phyloP scores from a whole-genome alignment of 2,888 invertebrate genomes.

The Volucella inflata region DNA sequence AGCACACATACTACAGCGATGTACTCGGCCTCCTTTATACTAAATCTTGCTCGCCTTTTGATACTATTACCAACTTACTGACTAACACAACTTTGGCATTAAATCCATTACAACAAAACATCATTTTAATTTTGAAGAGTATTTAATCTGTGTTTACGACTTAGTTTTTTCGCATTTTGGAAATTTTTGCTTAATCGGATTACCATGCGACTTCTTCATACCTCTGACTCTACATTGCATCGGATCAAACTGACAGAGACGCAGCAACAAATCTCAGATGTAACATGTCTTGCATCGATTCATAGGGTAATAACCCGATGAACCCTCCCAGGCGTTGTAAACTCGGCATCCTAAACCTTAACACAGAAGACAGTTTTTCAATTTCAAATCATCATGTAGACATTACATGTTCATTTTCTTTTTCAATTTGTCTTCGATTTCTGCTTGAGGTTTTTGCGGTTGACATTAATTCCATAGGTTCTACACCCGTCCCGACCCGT shows the following conservation, averaged over 20 bases:
- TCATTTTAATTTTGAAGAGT: too few species aligned
- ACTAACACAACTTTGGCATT: too few species aligned
- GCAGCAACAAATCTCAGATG: slow-evolving; percentile 1
- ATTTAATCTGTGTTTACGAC: too few species aligned
- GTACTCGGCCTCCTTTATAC: too few species aligned
- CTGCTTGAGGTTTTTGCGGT: slow-evolving; percentile 68
- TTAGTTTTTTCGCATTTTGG: too few species aligned
- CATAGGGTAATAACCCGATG: slow-evolving; percentile 40
- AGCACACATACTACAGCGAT: too few species aligned
- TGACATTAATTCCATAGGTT: slow-evolving; percentile 67
- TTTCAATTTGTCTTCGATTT: slow-evolving; percentile 70
- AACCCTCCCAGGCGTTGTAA: not conserved
- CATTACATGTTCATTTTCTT: slow-evolving; percentile 37
- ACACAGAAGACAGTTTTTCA: slow-evolving; percentile 44
- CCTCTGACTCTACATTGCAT: slow-evolving; percentile 40
- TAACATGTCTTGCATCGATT: slow-evolving; percentile 46
- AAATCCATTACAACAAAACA: too few species aligned
- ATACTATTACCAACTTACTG: too few species aligned
- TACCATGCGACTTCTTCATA: slow-evolving; percentile 39
- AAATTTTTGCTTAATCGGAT: slow-evolving; percentile 62
- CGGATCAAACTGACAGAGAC: slow-evolving; percentile 35
- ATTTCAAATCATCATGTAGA: slow-evolving; percentile 32
- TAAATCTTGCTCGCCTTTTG: too few species aligned
- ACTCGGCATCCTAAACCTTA: slow-evolving; percentile 17
- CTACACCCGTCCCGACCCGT: slow-evolving; percentile 19